phyloP scores from a whole-genome alignment of 2,113 vertebrate genomes.

The Nematolebias whitei region DNA sequence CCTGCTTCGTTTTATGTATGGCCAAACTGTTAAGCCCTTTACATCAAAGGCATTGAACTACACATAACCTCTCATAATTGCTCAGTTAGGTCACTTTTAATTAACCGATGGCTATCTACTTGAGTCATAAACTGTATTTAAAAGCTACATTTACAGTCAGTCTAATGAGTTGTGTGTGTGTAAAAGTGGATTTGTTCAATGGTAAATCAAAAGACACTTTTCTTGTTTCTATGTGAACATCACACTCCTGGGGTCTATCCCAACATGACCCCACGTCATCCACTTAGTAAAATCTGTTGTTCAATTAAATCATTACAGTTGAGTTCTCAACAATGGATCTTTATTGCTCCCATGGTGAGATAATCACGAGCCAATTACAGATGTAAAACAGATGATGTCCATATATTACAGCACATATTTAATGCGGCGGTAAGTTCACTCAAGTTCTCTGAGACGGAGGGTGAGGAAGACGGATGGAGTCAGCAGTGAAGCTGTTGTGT shows the following conservation, averaged over 20 bases:
- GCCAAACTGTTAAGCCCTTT: conserved; percentile 11
- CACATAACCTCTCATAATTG: conserved; percentile 14
- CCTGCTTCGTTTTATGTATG: conserved; percentile 24
- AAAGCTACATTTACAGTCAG: conserved; percentile 3
- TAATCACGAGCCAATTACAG: conserved; percentile 37
- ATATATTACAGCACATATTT: conserved; percentile 26
- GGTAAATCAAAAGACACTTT: background rate
- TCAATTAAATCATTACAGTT: conserved; percentile 53
- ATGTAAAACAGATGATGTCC: conserved; percentile 40
- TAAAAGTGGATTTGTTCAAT: conserved; percentile 5
- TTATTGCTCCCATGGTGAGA: conserved; percentile 32
- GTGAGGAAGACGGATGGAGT: conserved; percentile 2
- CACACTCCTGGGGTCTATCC: conserved; percentile 23
- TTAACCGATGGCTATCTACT: conserved; percentile 13
- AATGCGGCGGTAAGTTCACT: conserved; percentile 4
- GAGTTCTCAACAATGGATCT: conserved; percentile 40
- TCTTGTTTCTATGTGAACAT: conserved; percentile 39
- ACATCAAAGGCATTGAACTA: conserved; percentile 21
- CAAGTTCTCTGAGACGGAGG: background rate
- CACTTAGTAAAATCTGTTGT: conserved; percentile 33
- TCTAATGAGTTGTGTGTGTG: background rate
- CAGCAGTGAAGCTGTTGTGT: conserved; percentile 11
- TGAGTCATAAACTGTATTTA: conserved; percentile 2
- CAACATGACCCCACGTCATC: conserved; percentile 25
- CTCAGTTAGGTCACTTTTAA: conserved; percentile 14